Percentiles rank a stretch among this genome's conserved stretches.
Conservation (phyloP, 2,888 invertebrate species). For the Cybosia mesomella region DNA sequence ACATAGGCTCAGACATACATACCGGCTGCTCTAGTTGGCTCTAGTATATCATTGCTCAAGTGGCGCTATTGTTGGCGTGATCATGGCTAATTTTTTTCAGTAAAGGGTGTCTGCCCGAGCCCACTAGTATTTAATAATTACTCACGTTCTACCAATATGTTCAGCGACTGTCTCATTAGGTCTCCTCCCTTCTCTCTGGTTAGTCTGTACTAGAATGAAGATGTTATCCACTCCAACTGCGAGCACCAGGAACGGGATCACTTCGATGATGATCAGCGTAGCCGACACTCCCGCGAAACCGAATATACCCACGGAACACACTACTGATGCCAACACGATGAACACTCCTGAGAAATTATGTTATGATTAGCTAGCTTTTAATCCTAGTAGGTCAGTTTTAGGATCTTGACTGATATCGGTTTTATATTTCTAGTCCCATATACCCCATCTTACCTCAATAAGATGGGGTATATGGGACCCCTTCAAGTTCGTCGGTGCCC, state of each 20-base stretch:
- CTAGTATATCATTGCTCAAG: no score
- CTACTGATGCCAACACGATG: conserved; percentile 97
- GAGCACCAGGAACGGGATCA: conserved; percentile 98
- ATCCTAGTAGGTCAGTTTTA: no score
- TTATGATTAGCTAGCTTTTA: neutral
- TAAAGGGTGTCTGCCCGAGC: no score
- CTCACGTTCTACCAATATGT: conserved; percentile 94
- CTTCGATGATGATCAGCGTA: conserved; percentile 98
- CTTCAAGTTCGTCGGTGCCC: no score
- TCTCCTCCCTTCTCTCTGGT: conserved; percentile 92
- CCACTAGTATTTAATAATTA: no score
- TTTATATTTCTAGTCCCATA: no score
- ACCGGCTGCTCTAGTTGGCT: no score
- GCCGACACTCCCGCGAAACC: conserved; percentile 96
- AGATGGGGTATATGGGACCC: no score
- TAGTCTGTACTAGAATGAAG: conserved; percentile 98
- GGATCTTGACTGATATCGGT: no score
- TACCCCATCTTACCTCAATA: no score
- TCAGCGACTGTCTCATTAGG: conserved; percentile 93
- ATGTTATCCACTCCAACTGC: conserved; percentile 99
- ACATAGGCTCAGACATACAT: neutral
- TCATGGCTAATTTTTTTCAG: no score
- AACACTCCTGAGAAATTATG: conserved; percentile 90
- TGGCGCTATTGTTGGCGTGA: no score
- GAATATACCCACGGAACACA: conserved; percentile 97